phyloP scores from a whole-genome alignment of 2,113 vertebrate genomes.

The Aptenodytes forsteri region DNA sequence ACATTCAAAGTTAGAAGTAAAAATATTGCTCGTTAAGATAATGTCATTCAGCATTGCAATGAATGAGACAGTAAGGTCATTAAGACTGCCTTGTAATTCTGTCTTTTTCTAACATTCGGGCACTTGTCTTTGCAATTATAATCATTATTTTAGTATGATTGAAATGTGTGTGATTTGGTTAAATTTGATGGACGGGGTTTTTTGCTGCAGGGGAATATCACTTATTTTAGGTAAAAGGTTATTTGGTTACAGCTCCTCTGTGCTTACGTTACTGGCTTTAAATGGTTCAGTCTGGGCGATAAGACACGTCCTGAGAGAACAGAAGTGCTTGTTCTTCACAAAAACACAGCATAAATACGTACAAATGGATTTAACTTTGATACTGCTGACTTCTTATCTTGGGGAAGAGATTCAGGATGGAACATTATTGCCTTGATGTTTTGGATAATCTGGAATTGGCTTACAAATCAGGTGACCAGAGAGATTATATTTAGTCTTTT shows the following conservation, averaged over 20 bases:
- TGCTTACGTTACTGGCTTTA: fast-evolving
- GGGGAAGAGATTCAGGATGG: not conserved
- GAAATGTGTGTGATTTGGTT: not conserved
- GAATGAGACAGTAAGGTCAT: not conserved
- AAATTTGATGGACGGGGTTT: not conserved
- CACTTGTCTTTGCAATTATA: not conserved
- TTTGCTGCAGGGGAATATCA: not conserved
- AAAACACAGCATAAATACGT: not conserved
- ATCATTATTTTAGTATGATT: not conserved
- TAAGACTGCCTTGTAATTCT: not conserved
- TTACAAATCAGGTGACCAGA: not conserved
- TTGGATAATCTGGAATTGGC: not conserved
- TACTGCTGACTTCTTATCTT: not conserved
- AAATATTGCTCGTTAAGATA: not conserved
- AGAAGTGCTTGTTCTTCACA: not conserved
- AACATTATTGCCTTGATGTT: not conserved
- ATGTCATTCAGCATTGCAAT: not conserved
- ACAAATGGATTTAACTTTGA: not conserved
- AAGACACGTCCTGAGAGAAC: not conserved
- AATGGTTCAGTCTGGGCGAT: not conserved
- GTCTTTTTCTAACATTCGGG: not conserved
- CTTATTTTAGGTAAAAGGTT: not conserved
- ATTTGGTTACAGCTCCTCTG: not conserved
- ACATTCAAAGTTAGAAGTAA: not conserved
- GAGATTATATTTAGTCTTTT: not conserved